Percentiles rank a stretch among this genome's conserved stretches.
Conservation (phyloP, 2,113 vertebrate species). For the Xyrauchen texanus region DNA sequence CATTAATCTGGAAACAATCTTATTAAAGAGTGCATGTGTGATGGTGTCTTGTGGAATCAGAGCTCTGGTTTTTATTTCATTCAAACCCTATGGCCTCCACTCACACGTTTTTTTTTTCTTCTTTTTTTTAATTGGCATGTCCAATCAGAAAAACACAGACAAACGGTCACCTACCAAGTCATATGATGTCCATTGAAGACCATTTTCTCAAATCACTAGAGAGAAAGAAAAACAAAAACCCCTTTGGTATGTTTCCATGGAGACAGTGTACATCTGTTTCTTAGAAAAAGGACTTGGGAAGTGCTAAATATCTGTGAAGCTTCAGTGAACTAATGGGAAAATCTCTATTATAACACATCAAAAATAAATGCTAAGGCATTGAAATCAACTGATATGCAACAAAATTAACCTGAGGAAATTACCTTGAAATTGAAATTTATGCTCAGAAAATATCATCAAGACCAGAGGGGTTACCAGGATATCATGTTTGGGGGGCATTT, state of each 20-base stretch:
- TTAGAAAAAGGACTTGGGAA: constrained; percentile 31
- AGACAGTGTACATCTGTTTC: constrained; percentile 20
- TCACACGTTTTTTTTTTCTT: background rate
- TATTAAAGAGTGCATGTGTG: background rate
- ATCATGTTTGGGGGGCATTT: no score
- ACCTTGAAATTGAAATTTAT: constrained; percentile 24
- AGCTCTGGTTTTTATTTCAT: background rate
- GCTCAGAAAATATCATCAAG: background rate
- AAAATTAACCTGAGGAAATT: constrained; percentile 18
- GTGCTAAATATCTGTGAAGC: constrained; percentile 35
- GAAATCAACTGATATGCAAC: constrained; percentile 1
- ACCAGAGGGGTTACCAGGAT: no score
- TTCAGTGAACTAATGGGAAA: constrained; percentile 31
- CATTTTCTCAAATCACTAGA: background rate
- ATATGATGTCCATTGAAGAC: constrained; percentile 28
- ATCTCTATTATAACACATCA: constrained; percentile 22
- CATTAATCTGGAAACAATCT: background rate
- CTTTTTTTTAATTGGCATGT: constrained; percentile 28
- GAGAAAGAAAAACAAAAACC: background rate
- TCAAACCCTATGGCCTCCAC: background rate
- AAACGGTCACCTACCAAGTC: constrained; percentile 12
- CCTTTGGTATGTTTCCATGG: constrained; percentile 38
- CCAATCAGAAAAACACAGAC: constrained; percentile 27
- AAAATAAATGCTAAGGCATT: background rate
- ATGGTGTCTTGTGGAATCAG: constrained; percentile 3